Percentiles rank a stretch among this genome's conserved stretches.
Conservation (phyloP, 2,797 vertebrate genomes). For the Odontamblyopus rebecca region DNA sequence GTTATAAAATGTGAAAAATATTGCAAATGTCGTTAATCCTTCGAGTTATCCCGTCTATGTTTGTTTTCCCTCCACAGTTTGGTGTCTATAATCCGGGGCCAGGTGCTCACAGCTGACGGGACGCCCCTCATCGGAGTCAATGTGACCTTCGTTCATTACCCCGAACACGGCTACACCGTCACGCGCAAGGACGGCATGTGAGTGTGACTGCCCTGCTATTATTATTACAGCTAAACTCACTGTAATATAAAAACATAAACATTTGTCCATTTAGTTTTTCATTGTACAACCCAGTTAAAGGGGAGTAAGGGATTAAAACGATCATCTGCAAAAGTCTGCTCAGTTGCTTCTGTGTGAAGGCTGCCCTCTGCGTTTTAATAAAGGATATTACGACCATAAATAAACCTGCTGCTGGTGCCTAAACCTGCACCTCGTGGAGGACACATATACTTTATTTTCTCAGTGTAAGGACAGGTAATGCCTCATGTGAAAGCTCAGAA, state of each 20-base stretch:
- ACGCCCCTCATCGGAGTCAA: constrained; percentile 97
- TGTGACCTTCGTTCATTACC: constrained; percentile 94
- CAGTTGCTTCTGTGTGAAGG: too few species aligned
- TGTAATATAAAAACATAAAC: background rate
- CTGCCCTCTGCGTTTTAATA: too few species aligned
- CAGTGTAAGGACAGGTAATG: too few species aligned
- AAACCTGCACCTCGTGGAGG: too few species aligned
- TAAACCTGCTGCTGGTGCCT: too few species aligned
- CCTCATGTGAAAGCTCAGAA: too few species aligned
- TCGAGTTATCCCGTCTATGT: background rate
- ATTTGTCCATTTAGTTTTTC: background rate
- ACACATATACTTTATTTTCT: too few species aligned
- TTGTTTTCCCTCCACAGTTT: constrained; percentile 72
- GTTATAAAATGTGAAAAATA: background rate
- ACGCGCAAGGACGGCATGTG: constrained; percentile 97
- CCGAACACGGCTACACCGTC: constrained; percentile 92
- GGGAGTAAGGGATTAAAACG: too few species aligned
- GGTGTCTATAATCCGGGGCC: constrained; percentile 93
- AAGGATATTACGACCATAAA: too few species aligned
- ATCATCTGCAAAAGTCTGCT: too few species aligned
- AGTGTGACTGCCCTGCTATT: constrained; percentile 14
- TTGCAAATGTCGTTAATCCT: background rate
- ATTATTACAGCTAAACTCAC: background rate
- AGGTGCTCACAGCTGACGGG: constrained; percentile 94
- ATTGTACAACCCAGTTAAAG: too few species aligned